phyloP scores from a whole-genome alignment of 2,888 invertebrate species.

The Oscheius sp. region DNA sequence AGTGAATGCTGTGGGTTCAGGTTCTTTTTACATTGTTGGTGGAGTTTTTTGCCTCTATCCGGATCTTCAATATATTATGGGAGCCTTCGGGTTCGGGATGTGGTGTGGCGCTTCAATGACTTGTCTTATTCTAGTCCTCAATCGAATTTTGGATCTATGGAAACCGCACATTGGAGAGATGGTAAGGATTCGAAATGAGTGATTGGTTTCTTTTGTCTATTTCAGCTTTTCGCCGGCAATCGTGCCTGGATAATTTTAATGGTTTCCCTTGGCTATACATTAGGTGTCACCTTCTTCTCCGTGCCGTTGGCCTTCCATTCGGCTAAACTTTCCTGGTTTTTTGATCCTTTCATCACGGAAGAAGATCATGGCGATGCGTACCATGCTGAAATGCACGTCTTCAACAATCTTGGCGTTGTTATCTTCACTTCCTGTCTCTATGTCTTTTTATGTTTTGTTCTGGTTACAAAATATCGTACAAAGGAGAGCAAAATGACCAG shows the following conservation, averaged over 20 bases:
- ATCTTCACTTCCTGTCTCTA: conserved; percentile 1
- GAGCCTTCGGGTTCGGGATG: conserved; percentile 15
- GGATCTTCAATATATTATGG: conserved; percentile 8
- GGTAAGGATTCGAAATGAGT: background rate
- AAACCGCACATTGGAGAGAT: conserved; percentile 13
- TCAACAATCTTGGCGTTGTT: conserved; percentile 11
- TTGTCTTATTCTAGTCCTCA: conserved; percentile 6
- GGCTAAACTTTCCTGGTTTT: conserved; percentile 13
- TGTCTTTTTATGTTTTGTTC: conserved; percentile 2
- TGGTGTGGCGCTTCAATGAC: conserved; percentile 21
- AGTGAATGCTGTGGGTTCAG: conserved; percentile 1
- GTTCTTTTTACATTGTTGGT: conserved; percentile 10
- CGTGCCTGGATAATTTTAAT: background rate
- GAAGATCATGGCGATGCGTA: conserved; percentile 1
- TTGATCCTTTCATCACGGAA: conserved; percentile 20
- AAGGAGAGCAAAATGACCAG: conserved; percentile 12
- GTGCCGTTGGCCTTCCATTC: conserved; percentile 11
- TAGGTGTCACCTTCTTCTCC: conserved; percentile 4
- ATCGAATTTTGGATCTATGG: conserved; percentile 15
- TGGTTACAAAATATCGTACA: conserved; percentile 7
- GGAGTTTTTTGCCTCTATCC: conserved; percentile 8
- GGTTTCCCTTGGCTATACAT: background rate
- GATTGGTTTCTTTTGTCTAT: background rate
- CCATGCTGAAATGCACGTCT: conserved; percentile 11
- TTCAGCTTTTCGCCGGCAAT: conserved; percentile 3